A percentile compares a stretch with the other conserved stretches of the same genome.
phyloP scores from a whole-genome alignment of 2,113 vertebrate species.

The Lonchura striata region DNA sequence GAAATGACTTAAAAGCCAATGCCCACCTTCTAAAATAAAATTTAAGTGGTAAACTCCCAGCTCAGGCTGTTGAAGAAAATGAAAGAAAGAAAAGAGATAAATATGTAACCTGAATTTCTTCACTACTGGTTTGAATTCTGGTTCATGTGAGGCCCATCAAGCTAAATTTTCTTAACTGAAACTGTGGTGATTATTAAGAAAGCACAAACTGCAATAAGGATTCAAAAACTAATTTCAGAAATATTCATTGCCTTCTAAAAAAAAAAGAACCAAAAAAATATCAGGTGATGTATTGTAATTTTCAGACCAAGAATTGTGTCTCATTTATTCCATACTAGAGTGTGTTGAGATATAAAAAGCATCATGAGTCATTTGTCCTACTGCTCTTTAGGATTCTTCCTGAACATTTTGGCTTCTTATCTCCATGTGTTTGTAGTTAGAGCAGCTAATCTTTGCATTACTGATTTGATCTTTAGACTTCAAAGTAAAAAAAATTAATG shows the following conservation, averaged over 20 bases:
- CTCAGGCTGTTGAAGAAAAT: not conserved
- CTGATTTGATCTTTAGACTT: not conserved
- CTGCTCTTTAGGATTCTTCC: not conserved
- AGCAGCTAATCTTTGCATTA: not conserved
- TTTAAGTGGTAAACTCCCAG: accelerated
- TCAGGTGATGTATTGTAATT: not conserved
- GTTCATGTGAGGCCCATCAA: not conserved
- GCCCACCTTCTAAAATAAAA: not conserved
- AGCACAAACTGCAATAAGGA: not conserved
- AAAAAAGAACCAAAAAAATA: not conserved
- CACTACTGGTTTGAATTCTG: not conserved
- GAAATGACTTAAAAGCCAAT: not conserved
- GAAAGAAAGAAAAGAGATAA: not conserved
- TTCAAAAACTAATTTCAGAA: not conserved
- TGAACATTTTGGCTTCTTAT: not conserved
- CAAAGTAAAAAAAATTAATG: not conserved
- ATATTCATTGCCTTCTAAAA: not conserved
- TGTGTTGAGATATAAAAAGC: not conserved
- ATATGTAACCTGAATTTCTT: not conserved
- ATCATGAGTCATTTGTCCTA: not conserved
- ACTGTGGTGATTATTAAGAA: not conserved
- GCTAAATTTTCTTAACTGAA: not conserved
- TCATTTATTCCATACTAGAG: not conserved
- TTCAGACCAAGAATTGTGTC: not conserved
- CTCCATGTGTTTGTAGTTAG: not conserved